Percentiles rank a stretch among this genome's conserved stretches.
These are phyloP conservation scores for Caradrina clavipalpis DNA, from an alignment of 2,888 invertebrate species.

Conservation along the genomic window DNA sequence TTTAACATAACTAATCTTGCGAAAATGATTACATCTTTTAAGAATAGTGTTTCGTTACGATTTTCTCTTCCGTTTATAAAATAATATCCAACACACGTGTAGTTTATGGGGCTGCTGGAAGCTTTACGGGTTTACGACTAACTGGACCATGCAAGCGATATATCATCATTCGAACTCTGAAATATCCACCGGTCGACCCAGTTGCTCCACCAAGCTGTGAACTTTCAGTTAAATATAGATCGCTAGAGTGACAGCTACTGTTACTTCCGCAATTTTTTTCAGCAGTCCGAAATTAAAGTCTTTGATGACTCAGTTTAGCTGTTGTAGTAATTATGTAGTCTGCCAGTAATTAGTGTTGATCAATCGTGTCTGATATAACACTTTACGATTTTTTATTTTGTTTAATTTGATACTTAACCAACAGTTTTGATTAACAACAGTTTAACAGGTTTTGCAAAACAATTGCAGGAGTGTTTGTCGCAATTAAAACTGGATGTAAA, in stretches of 20 bases:
- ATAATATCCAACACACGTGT: slow-evolving; percentile 44
- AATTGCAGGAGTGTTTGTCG: slow-evolving; percentile 56
- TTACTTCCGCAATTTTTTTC: slow-evolving; percentile 64
- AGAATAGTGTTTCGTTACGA: slow-evolving; percentile 5
- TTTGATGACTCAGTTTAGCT: slow-evolving; percentile 24
- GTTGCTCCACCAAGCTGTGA: slow-evolving; percentile 71
- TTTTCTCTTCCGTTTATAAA: slow-evolving; percentile 9
- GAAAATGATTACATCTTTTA: slow-evolving; percentile 33
- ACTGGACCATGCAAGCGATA: slow-evolving; percentile 60
- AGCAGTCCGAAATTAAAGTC: slow-evolving; percentile 46
- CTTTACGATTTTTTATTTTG: not conserved
- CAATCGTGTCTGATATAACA: not conserved
- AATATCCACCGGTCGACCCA: slow-evolving; percentile 69
- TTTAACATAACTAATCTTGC: slow-evolving; percentile 20
- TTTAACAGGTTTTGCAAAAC: slow-evolving; percentile 28
- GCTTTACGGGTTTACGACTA: slow-evolving; percentile 42
- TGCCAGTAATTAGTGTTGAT: slow-evolving; percentile 14
- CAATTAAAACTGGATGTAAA: slow-evolving; percentile 71
- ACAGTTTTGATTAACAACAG: slow-evolving; percentile 1
- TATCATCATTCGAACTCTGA: slow-evolving; percentile 64
- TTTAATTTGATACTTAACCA: not conserved
- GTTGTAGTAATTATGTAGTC: slow-evolving; percentile 18
- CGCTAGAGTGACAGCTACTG: slow-evolving; percentile 69
- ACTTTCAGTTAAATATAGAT: slow-evolving; percentile 75
- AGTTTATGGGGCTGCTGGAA: slow-evolving; percentile 28